These are phyloP conservation scores for Phalanger gymnotis DNA, from an alignment of 2,797 vertebrate genomes.

Conservation along the genomic window DNA sequence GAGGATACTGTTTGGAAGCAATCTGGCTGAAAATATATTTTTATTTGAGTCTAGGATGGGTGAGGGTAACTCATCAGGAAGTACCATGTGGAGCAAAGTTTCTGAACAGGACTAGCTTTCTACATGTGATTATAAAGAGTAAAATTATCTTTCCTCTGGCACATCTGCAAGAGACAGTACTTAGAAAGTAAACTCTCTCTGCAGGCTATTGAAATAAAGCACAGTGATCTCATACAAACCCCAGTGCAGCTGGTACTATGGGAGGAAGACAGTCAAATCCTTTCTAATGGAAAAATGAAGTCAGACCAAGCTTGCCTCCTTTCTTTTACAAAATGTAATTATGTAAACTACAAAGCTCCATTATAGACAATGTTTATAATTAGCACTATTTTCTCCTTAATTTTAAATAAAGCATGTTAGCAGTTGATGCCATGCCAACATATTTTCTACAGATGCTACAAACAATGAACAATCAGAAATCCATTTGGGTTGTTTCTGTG, in stretches of 20 bases:
- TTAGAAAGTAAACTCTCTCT: constrained; percentile 83
- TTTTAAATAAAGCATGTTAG: constrained; percentile 83
- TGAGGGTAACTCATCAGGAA: constrained; percentile 54
- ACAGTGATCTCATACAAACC: constrained; percentile 83
- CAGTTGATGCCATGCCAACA: constrained; percentile 79
- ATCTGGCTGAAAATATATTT: constrained; percentile 48
- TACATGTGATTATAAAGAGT: constrained; percentile 75
- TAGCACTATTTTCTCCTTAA: constrained; percentile 80
- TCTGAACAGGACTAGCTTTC: constrained; percentile 69
- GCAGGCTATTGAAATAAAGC: constrained; percentile 83
- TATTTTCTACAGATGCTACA: constrained; percentile 85
- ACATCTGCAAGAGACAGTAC: constrained; percentile 81
- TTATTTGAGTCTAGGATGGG: constrained; percentile 57
- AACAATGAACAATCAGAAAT: constrained; percentile 87
- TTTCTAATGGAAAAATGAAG: constrained; percentile 85
- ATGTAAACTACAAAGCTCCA: constrained; percentile 84
- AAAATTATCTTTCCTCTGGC: constrained; percentile 82
- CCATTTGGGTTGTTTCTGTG: constrained; percentile 80
- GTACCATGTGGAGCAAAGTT: constrained; percentile 68
- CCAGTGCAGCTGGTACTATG: constrained; percentile 83
- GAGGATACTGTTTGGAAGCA: constrained; percentile 48
- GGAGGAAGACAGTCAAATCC: constrained; percentile 81
- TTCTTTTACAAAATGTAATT: constrained; percentile 85
- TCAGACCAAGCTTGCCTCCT: constrained; percentile 79
- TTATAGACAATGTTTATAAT: constrained; percentile 87